A percentile compares a stretch with the other conserved stretches of the same genome.
phyloP scores from a whole-genome alignment of 2,797 vertebrate species.

The Platalea minor region DNA sequence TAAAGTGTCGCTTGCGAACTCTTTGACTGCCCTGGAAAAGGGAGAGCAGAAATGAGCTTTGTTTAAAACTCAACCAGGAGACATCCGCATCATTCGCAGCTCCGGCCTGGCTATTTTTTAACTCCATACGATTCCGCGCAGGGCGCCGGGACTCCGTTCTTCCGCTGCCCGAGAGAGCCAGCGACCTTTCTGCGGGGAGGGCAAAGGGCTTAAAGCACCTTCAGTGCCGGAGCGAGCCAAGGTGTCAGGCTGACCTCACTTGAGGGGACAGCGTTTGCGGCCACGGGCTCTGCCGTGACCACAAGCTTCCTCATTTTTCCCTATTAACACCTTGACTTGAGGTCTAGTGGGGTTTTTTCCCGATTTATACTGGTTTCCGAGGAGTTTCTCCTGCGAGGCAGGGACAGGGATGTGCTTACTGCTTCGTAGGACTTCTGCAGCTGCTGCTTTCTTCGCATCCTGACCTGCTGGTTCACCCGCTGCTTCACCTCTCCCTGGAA shows the following conservation, averaged over 20 bases:
- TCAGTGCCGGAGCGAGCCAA: not conserved
- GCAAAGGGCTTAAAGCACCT: not conserved
- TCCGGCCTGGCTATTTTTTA: not conserved
- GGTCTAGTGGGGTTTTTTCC: not conserved
- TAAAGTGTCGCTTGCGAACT: not conserved
- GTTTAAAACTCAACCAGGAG: not conserved
- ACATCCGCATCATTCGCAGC: not conserved
- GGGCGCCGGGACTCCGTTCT: not conserved
- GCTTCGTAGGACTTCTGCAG: slow-evolving; percentile 69
- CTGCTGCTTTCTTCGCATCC: slow-evolving; percentile 72
- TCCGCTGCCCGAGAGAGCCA: not conserved
- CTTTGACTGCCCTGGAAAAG: not conserved
- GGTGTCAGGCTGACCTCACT: fast-evolving
- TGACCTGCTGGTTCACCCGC: slow-evolving; percentile 82
- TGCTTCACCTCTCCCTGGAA: slow-evolving; percentile 87
- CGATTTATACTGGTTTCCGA: fast-evolving
- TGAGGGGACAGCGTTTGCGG: fast-evolving
- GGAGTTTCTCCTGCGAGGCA: not conserved
- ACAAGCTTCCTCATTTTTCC: not conserved
- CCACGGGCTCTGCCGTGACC: not conserved
- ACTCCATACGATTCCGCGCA: not conserved
- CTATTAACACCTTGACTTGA: not conserved
- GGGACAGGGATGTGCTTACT: slow-evolving; percentile 55
- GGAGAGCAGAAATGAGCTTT: not conserved
- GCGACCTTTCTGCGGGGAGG: not conserved